Evolutionary conservation across 2,888 invertebrate genomes (phyloP).

Genomic region (Melieria omissa): DNA sequence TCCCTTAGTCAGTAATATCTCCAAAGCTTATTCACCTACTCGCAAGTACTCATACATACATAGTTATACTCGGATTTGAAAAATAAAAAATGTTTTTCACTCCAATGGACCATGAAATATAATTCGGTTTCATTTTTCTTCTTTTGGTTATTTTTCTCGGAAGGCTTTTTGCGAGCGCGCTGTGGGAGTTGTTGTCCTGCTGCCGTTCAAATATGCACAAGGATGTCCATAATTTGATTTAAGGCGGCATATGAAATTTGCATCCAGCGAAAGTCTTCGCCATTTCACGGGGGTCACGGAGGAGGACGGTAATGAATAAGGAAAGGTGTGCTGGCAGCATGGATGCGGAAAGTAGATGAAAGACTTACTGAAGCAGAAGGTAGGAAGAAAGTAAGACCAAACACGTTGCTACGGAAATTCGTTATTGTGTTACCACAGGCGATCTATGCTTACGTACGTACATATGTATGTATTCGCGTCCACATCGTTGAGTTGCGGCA

Average conservation of each 20-base stretch:
- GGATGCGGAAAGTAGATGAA: conserved; percentile 33
- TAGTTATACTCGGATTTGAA: background rate
- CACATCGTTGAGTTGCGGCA: background rate
- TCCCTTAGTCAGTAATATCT: too few relatives aligned
- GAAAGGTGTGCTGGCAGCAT: background rate
- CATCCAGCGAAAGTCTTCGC: background rate
- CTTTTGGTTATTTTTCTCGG: conserved; percentile 45
- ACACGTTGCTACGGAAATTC: conserved; percentile 62
- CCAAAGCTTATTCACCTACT: too few relatives aligned
- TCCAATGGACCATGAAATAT: conserved; percentile 57
- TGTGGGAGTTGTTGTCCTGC: conserved; percentile 27
- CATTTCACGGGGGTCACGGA: background rate
- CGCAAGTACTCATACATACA: too few relatives aligned
- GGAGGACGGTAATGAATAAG: background rate
- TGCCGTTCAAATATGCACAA: conserved; percentile 13
- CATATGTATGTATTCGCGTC: background rate
- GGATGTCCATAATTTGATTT: conserved; percentile 37
- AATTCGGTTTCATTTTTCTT: conserved; percentile 55
- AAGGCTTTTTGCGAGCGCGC: conserved; percentile 39
- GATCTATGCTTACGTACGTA: conserved; percentile 47
- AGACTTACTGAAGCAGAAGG: conserved; percentile 40
- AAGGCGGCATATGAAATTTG: conserved; percentile 27
- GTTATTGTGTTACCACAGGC: conserved; percentile 63
- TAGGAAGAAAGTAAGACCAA: conserved; percentile 41
- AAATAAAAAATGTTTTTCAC: conserved; percentile 50